These are phyloP conservation scores for Nylanderia fulva DNA, from an alignment of 1,140 invertebrate species.

Conservation along the genomic window DNA sequence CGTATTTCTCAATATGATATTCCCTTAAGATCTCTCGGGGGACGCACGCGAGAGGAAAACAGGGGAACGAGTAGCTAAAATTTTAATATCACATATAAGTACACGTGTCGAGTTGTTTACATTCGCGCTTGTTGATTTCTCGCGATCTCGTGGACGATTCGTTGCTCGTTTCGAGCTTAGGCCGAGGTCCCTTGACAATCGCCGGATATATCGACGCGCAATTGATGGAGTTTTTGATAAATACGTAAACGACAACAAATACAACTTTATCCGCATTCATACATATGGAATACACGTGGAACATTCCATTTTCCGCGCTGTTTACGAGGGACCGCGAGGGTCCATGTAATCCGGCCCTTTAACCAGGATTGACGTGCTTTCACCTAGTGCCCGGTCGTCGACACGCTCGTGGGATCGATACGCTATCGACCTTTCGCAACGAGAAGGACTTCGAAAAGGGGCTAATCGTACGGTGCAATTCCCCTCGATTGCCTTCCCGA, in stretches of 20 bases:
- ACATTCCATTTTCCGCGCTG: conserved; percentile 46
- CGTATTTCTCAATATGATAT: conserved; percentile 46
- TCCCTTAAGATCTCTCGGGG: conserved; percentile 8
- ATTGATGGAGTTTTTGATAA: not conserved
- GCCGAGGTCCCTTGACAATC: not conserved
- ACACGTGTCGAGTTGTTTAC: not conserved
- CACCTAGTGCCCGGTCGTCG: conserved; percentile 72
- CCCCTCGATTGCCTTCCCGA: conserved; percentile 39
- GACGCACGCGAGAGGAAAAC: not conserved
- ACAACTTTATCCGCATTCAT: conserved; percentile 45
- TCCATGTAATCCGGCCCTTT: conserved; percentile 20
- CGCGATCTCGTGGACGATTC: not conserved
- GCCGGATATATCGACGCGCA: conserved; percentile 45
- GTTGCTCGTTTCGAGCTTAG: not conserved
- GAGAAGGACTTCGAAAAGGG: conserved; percentile 51
- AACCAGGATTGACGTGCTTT: conserved; percentile 67
- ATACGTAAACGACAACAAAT: conserved; percentile 57
- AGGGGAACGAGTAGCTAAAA: not conserved
- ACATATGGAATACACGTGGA: not conserved
- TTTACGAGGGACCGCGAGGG: conserved; percentile 39
- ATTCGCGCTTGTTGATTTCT: not conserved
- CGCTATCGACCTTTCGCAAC: conserved; percentile 64
- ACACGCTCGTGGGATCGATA: conserved; percentile 66
- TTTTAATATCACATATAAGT: not conserved
- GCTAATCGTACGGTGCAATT: conserved; percentile 66